Evolutionary conservation across 1,140 invertebrate species (phyloP), one percentile per base, ranked within the genome.

Genomic region (Hydropsyche tenuis): DNA sequence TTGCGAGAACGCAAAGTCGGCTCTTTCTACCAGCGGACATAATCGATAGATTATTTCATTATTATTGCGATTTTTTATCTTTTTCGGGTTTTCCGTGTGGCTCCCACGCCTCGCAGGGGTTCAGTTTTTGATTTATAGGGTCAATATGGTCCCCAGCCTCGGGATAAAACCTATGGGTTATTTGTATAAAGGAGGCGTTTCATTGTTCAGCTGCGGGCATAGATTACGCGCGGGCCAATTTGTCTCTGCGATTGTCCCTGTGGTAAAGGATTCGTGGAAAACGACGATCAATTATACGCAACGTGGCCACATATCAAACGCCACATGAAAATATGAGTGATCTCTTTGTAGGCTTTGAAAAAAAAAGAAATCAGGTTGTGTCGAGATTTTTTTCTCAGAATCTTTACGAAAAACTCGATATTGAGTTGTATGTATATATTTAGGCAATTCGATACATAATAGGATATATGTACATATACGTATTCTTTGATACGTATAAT

Each of bases 51-150:
- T 53, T 53, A 53, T 53, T 53, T 53, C 48, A 53, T 53, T 53
- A 53, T 53, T 53, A 53, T 53, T 48, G 16, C 16, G 30, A 37
- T 4, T 37, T 37, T 37, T 37, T 37, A 37, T 37, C 30, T 37
- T 37, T 37, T 37, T 37, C 30, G 9, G 3, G 9, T 37, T 37
- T 37, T 37, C 30, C 30, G 30, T 37, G 30, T 37, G 30, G 30
- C 23, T 60, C 23, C 62, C 62, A 68, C 16, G 18, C 30, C 37
- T 46, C 9, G 20, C 14, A 7, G 14, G 30, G 63, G 63, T n/a
- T 65, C 63, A 45, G 37, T 27, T 43, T 73, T 64, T 73, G 60
- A 73, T 73, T 73, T 73, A 73, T 73, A 42, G 62, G 71, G 71
- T 73, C 71, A 73, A 73, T 73, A 73, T 45, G 71, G 71, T 18